Evolutionary conservation across 2,797 vertebrate species (phyloP).

Genomic region (Eulemur coronatus): DNA sequence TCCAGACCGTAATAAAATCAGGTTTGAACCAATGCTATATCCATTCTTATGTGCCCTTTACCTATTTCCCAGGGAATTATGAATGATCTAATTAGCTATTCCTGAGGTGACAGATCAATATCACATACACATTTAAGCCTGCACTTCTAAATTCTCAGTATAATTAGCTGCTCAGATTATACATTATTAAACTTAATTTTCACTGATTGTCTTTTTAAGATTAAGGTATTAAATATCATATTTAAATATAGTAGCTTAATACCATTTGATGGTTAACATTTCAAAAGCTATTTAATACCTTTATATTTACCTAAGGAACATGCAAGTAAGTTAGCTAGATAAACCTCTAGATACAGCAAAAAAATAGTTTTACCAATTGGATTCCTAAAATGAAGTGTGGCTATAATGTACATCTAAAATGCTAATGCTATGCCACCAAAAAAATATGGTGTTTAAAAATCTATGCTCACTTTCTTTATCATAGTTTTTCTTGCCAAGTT

Average conservation of each 20-base stretch:
- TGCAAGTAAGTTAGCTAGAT: neutral
- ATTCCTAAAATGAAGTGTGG: neutral
- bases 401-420: neutral
- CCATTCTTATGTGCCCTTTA: neutral
- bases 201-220: slow-evolving; percentile 52
- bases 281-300: slow-evolving; percentile 13
- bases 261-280: neutral
- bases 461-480: neutral
- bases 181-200: slow-evolving; percentile 60
- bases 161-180: slow-evolving; percentile 51
- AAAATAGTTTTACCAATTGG: neutral
- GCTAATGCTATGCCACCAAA: neutral
- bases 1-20: slow-evolving; percentile 31
- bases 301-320: slow-evolving; percentile 24
- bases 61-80: slow-evolving; percentile 47
- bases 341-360: neutral
- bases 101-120: slow-evolving; percentile 43
- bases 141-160: slow-evolving; percentile 4
- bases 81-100: slow-evolving; percentile 35
- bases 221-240: slow-evolving; percentile 58
- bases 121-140: slow-evolving; percentile 23
- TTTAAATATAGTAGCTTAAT: slow-evolving; percentile 53
- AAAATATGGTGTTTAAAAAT: neutral
- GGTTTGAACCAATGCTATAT: neutral
- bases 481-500: neutral